A percentile compares a stretch with the other conserved stretches of the same genome.
Conservation (phyloP, 2,113 vertebrate genomes). For the Tychaedon coryphoeus region DNA sequence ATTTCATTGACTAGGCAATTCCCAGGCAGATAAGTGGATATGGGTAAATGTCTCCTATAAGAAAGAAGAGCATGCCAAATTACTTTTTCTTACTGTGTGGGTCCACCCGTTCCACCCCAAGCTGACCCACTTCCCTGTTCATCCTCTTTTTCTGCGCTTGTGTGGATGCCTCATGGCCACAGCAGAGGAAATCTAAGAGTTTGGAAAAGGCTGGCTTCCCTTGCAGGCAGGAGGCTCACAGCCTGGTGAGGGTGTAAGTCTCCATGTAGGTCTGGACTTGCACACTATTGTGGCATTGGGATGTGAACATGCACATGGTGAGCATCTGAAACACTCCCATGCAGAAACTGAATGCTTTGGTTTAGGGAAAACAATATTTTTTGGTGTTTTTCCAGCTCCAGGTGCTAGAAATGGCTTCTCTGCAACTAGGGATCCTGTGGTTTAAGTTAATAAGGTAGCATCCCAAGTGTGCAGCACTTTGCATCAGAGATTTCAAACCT, state of each 20-base stretch:
- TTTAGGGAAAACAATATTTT: neutral
- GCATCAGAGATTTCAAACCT: neutral
- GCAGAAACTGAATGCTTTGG: neutral
- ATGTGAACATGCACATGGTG: fast-evolving
- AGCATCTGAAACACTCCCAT: neutral
- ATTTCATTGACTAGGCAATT: neutral
- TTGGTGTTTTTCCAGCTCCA: neutral
- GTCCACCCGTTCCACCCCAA: neutral
- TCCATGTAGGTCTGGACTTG: neutral
- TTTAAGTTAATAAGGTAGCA: neutral
- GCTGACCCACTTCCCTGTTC: neutral
- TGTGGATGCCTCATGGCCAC: neutral
- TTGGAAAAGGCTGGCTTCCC: neutral
- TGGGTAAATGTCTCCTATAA: neutral
- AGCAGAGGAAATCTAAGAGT: neutral
- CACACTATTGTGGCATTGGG: fast-evolving
- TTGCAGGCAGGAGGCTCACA: neutral
- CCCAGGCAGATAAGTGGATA: neutral
- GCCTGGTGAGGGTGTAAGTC: neutral
- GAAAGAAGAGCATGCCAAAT: neutral
- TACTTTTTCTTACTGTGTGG: neutral
- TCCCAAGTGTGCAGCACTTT: neutral
- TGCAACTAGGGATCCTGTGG: neutral
- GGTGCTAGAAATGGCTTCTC: neutral
- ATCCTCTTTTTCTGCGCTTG: neutral